A percentile compares a stretch with the other conserved stretches of the same genome.
These are phyloP conservation scores for Otus scops DNA, from an alignment of 2,797 vertebrate species.

Conservation along the genomic window DNA sequence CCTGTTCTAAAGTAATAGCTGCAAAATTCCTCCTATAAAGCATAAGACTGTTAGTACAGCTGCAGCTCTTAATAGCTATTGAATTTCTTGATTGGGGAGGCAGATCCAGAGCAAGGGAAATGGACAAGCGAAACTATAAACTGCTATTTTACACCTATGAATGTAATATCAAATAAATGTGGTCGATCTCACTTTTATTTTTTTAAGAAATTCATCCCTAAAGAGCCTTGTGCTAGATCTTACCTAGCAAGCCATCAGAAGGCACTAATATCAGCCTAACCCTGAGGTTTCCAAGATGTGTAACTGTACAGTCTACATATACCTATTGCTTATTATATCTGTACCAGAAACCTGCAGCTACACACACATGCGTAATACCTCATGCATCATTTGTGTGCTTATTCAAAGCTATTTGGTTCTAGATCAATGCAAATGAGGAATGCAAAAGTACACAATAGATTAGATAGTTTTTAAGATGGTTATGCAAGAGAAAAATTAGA, in stretches of 20 bases:
- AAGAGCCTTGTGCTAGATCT: background rate
- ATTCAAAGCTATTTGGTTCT: background rate
- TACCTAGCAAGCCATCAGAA: constrained; percentile 49
- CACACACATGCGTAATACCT: background rate
- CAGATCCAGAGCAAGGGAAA: constrained; percentile 58
- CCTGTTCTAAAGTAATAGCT: constrained; percentile 46
- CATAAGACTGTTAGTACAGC: constrained; percentile 62
- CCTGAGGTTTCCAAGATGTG: background rate
- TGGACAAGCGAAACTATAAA: constrained; percentile 64
- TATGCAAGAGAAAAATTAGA: background rate
- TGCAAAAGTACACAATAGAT: background rate
- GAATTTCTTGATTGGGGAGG: constrained; percentile 56
- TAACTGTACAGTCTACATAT: background rate
- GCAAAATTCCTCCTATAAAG: constrained; percentile 61
- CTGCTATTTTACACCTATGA: constrained; percentile 66
- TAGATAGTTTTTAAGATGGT: background rate
- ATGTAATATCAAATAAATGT: constrained; percentile 62
- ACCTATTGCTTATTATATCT: background rate
- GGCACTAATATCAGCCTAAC: constrained; percentile 53
- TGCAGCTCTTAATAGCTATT: constrained; percentile 65
- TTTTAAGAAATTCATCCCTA: constrained; percentile 43
- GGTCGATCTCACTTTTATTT: constrained; percentile 19
- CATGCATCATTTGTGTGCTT: background rate
- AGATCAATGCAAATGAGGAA: background rate
- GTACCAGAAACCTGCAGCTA: constrained; percentile 11